Evolutionary conservation across 2,797 vertebrate genomes (phyloP).

Genomic region (Trematomus bernacchii): DNA sequence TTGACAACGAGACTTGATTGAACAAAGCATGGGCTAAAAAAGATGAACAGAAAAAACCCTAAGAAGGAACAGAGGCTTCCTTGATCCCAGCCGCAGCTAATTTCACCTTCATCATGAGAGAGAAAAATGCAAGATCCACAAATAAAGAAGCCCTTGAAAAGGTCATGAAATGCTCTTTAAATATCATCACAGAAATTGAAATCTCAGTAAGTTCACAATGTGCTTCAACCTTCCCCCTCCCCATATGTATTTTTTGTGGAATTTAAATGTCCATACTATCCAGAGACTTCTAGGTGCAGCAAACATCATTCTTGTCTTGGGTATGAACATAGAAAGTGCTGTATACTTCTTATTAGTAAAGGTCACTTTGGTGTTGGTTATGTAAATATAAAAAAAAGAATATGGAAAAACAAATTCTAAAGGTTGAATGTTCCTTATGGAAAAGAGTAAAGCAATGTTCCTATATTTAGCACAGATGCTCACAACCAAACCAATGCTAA

Average conservation of each 20-base stretch:
- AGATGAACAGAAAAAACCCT: conserved; percentile 15
- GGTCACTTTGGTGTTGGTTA: background rate
- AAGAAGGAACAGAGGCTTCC: background rate
- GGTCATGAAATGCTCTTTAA: conserved; percentile 6
- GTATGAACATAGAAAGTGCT: background rate
- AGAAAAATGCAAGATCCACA: too few relatives aligned
- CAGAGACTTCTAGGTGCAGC: background rate
- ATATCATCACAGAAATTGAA: conserved; percentile 21
- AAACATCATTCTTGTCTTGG: background rate
- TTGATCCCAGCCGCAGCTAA: conserved; percentile 26
- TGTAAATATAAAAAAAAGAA: background rate
- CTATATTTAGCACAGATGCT: too few relatives aligned
- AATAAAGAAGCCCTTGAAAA: too few relatives aligned
- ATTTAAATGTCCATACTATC: background rate
- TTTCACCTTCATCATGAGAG: conserved; percentile 9
- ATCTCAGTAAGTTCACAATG: background rate
- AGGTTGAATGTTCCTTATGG: too few relatives aligned
- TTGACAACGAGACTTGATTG: background rate
- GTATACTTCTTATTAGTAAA: background rate
- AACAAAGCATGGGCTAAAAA: background rate
- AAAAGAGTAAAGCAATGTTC: too few relatives aligned
- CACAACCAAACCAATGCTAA: too few relatives aligned
- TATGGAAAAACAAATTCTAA: too few relatives aligned
- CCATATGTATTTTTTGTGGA: background rate
- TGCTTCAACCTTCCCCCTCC: conserved; percentile 13